These are phyloP conservation scores for Sebastes minor DNA, from an alignment of 2,797 vertebrate species.

Conservation along the genomic window DNA sequence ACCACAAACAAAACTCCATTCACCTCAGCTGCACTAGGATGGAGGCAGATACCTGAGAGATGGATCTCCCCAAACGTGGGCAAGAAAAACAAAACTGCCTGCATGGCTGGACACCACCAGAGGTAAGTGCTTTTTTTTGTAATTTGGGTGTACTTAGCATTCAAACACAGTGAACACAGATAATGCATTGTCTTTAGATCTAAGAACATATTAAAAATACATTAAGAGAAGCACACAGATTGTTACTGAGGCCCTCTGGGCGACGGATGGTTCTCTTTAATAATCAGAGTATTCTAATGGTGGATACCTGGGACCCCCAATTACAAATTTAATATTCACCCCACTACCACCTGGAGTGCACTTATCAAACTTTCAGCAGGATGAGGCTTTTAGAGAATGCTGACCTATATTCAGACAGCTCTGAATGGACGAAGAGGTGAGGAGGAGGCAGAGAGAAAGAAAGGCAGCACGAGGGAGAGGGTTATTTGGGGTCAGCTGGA, in stretches of 20 bases:
- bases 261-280: constrained; percentile 42
- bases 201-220: constrained; percentile 23
- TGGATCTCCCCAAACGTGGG: not conserved
- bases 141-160: not conserved
- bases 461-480: constrained; percentile 12
- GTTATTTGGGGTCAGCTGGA: constrained; percentile 43
- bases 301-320: constrained; percentile 49
- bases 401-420: constrained; percentile 73
- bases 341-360: constrained; percentile 70
- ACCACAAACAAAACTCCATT: not conserved
- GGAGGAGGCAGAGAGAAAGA: constrained; percentile 15
- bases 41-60: not conserved
- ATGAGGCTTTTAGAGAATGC: constrained; percentile 65
- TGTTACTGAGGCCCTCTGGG: constrained; percentile 9
- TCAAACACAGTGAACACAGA: not conserved
- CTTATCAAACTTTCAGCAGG: constrained; percentile 73
- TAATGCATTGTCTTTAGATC: constrained; percentile 2
- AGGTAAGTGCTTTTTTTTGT: not conserved
- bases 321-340: constrained; percentile 71
- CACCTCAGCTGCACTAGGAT: not conserved
- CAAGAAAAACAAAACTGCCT: not conserved
- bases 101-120: not conserved
- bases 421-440: constrained; percentile 34
- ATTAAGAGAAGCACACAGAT: constrained; percentile 23
- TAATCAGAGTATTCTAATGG: constrained; percentile 49